Percentiles rank a stretch among this genome's conserved stretches.
Evolutionary conservation across 1,140 invertebrate species (phyloP).

Genomic region (Caerostris darwini): DNA sequence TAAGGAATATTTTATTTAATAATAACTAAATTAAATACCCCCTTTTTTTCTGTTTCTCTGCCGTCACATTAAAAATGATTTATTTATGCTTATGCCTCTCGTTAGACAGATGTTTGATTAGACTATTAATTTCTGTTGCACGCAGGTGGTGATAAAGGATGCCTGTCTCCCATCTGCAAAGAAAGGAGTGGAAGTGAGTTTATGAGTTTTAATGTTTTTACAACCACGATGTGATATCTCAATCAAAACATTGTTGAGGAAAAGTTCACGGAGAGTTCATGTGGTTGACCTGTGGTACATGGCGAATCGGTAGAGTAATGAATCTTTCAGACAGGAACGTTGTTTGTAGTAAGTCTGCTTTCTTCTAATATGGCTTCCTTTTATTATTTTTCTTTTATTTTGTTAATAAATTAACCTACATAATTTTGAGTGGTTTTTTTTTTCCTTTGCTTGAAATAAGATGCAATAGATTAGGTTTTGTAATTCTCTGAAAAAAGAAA

Average conservation of each 20-base stretch:
- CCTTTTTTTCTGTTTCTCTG: background rate
- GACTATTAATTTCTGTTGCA: background rate
- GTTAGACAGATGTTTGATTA: constrained; percentile 47
- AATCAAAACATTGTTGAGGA: constrained; percentile 7
- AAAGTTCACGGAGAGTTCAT: background rate
- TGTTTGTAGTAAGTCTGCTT: background rate
- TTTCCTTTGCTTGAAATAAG: background rate
- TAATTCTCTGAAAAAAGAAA: too few relatives aligned
- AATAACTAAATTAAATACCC: constrained; percentile 14
- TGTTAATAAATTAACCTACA: background rate
- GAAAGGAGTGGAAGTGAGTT: background rate
- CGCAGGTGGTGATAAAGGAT: background rate
- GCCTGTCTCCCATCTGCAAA: background rate
- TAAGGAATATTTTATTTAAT: background rate
- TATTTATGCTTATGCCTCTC: constrained; percentile 3
- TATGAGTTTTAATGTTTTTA: background rate
- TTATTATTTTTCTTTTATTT: too few relatives aligned
- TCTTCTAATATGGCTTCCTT: too few relatives aligned
- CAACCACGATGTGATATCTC: constrained; percentile 7
- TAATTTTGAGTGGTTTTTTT: background rate
- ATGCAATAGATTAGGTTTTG: too few relatives aligned
- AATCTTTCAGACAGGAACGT: background rate
- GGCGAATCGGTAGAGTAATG: background rate
- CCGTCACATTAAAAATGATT: constrained; percentile 28
- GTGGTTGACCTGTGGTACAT: background rate